phyloP scores from a whole-genome alignment of 2,888 invertebrate genomes.

The Tiliacea aurago region DNA sequence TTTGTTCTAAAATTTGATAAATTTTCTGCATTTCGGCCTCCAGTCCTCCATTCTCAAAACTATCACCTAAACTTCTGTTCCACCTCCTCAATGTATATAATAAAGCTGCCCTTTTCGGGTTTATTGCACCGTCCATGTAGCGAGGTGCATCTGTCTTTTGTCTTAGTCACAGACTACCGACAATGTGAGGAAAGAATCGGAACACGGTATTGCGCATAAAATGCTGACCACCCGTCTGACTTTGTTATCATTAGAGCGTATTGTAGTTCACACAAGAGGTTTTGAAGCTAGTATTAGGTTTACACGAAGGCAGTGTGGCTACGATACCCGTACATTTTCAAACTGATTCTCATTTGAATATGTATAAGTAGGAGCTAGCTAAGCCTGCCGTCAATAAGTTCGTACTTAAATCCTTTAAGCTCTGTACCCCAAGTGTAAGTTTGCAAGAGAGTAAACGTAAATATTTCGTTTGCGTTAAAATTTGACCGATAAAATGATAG shows the following conservation, averaged over 20 bases:
- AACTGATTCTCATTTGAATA: not conserved
- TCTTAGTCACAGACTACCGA: slow-evolving; percentile 50
- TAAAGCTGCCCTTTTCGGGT: slow-evolving; percentile 65
- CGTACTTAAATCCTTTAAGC: not conserved
- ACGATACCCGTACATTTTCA: not conserved
- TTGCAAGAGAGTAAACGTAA: no score
- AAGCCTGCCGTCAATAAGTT: no score
- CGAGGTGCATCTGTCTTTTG: slow-evolving; percentile 59
- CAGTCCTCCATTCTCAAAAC: not conserved
- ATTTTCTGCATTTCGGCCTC: not conserved
- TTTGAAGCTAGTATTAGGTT: not conserved
- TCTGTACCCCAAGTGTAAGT: no score
- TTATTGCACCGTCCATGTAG: slow-evolving; percentile 61
- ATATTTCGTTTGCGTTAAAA: no score
- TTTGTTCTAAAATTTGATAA: not conserved
- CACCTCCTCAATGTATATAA: slow-evolving; percentile 30
- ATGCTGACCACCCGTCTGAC: slow-evolving; percentile 13
- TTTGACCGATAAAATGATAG: no score
- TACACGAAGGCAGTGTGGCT: not conserved
- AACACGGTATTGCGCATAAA: slow-evolving; percentile 34
- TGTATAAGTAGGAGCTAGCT: not conserved
- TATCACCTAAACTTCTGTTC: slow-evolving; percentile 29
- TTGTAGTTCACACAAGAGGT: not conserved
- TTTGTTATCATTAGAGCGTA: slow-evolving; percentile 9
- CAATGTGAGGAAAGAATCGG: slow-evolving; percentile 36